Conservation (phyloP, 2,113 vertebrate genomes). For the Rhabdornis inornatus region DNA sequence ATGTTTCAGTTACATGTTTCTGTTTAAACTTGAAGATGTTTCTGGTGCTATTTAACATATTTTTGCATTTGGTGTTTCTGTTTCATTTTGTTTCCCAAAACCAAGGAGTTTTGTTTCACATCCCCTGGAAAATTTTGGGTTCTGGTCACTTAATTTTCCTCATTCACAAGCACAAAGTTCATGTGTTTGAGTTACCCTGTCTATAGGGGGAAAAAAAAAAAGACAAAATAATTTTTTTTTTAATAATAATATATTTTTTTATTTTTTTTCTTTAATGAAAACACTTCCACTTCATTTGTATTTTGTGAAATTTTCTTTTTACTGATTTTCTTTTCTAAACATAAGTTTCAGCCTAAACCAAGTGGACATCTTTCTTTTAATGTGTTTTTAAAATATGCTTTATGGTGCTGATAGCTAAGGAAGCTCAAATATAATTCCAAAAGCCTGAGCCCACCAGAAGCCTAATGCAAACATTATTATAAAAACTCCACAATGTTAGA, state of each 20-base stretch:
- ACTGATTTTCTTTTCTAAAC: neutral
- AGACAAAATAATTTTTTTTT: neutral
- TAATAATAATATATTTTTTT: neutral
- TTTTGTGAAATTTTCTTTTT: neutral
- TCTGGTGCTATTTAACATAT: neutral
- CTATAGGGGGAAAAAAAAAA: too few relatives aligned
- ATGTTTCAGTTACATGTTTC: neutral
- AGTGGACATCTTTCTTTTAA: conserved; percentile 1
- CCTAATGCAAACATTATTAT: conserved; percentile 45
- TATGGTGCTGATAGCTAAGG: conserved; percentile 42
- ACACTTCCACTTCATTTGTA: neutral
- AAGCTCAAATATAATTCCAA: conserved; percentile 30
- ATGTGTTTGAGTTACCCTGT: neutral
- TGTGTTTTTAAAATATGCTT: conserved; percentile 47
- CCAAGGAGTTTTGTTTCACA: neutral
- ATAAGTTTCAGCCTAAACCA: neutral
- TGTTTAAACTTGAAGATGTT: neutral
- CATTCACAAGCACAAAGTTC: neutral
- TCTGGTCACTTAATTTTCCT: neutral
- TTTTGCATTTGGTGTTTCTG: neutral
- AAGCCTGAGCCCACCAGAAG: conserved; percentile 45
- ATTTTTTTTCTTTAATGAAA: neutral
- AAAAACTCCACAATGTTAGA: neutral
- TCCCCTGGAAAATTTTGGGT: neutral
- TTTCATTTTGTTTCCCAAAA: neutral